phyloP scores from a whole-genome alignment of 2,113 vertebrate genomes.

The Enhydra lutris region DNA sequence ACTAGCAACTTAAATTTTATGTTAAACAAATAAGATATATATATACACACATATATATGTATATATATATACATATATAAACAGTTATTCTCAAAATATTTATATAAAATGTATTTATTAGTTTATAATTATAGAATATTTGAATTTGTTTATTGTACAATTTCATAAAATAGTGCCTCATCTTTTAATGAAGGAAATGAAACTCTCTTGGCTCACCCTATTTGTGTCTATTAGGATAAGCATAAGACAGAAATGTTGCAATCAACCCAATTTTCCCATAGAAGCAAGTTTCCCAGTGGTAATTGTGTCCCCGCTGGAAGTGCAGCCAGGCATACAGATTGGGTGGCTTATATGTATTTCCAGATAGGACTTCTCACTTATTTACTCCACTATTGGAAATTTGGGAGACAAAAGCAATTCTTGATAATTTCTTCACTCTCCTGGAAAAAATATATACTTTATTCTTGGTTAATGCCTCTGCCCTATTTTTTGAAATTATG shows the following conservation, averaged over 20 bases:
- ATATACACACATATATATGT: too few species aligned
- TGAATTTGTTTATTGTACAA: background rate
- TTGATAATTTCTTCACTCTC: background rate
- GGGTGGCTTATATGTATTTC: background rate
- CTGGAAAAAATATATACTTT: background rate
- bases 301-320: background rate
- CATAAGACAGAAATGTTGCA: background rate
- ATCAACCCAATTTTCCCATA: background rate
- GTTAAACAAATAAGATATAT: background rate
- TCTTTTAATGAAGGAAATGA: background rate
- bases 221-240: background rate
- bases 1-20: background rate
- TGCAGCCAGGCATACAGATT: background rate
- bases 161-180: background rate
- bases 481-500: slow-evolving; percentile 37
- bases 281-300: background rate
- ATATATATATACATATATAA: background rate
- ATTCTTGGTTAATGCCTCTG: background rate
- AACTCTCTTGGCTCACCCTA: background rate
- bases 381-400: background rate
- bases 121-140: background rate
- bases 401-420: background rate
- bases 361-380: background rate
- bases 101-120: background rate
- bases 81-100: background rate